Evolutionary conservation across 2,797 vertebrate genomes (phyloP).

Genomic region (Gymnothorax javanicus): DNA sequence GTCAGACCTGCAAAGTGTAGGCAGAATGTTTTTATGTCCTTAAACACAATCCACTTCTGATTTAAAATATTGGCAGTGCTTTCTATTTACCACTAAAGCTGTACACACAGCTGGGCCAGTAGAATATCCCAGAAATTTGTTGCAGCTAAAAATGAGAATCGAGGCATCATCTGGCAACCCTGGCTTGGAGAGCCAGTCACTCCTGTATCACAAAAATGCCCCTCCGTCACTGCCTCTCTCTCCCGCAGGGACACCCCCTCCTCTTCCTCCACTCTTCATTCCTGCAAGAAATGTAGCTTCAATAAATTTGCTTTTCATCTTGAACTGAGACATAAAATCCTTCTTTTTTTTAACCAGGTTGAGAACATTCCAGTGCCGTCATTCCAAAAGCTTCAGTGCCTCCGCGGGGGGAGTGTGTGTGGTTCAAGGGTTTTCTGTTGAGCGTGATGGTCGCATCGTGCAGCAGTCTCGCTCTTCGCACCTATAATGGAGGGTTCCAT

Average conservation of each 20-base stretch:
- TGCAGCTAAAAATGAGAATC: conserved; percentile 41
- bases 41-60: conserved; percentile 15
- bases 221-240: not conserved
- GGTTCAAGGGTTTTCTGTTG: too few species aligned
- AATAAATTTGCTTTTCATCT: too few species aligned
- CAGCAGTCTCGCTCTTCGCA: too few species aligned
- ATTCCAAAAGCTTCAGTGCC: too few species aligned
- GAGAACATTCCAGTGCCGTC: too few species aligned
- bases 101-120: conserved; percentile 18
- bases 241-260: not conserved
- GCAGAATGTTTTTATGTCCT: conserved; percentile 15
- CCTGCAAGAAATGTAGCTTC: too few species aligned
- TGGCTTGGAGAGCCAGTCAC: conserved; percentile 5
- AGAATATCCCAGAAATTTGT: conserved; percentile 42
- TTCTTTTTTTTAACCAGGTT: too few species aligned
- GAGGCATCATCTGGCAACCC: conserved; percentile 17
- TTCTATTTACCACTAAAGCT: conserved; percentile 27
- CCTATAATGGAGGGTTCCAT: too few species aligned
- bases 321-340: too few species aligned
- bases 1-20: not conserved
- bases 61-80: conserved; percentile 20
- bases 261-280: not conserved
- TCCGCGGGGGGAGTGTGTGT: too few species aligned
- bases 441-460: too few species aligned
- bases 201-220: not conserved